Percentiles rank a stretch among this genome's conserved stretches.
Evolutionary conservation across 1,140 invertebrate species (phyloP).

Genomic region (Drosophila funebris): DNA sequence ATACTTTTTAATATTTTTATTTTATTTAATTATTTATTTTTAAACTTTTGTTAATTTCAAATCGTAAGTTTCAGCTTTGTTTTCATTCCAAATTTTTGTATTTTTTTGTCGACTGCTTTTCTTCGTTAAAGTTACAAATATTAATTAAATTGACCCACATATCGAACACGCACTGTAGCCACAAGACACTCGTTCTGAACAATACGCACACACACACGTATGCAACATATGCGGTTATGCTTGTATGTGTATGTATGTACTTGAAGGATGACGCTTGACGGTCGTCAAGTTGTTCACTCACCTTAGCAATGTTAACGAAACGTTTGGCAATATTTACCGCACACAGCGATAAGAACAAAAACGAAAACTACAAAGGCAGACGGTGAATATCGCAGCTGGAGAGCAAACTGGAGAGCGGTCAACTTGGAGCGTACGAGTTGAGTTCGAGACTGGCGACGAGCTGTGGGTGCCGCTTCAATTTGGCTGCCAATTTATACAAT

Average conservation of each 20-base stretch:
- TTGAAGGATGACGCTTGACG: slow-evolving; percentile 35
- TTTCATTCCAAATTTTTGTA: neutral
- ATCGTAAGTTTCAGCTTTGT: no score
- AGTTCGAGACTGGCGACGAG: slow-evolving; percentile 24
- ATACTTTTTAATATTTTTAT: no score
- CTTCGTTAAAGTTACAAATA: neutral
- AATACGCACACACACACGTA: neutral
- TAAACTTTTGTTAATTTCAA: no score
- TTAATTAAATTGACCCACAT: neutral
- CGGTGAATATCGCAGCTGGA: slow-evolving; percentile 15
- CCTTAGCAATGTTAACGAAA: slow-evolving; percentile 29
- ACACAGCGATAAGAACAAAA: slow-evolving; percentile 9
- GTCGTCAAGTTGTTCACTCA: slow-evolving; percentile 34
- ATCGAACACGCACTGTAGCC: slow-evolving; percentile 1
- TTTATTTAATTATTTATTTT: no score
- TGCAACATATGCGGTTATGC: neutral
- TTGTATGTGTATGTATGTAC: neutral
- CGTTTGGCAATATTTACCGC: slow-evolving; percentile 2
- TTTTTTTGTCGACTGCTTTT: no score
- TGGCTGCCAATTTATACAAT: slow-evolving; percentile 51
- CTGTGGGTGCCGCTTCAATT: slow-evolving; percentile 35
- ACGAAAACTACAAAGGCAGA: neutral
- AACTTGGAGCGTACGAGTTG: slow-evolving; percentile 26
- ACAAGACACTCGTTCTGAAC: slow-evolving; percentile 22
- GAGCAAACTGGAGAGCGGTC: slow-evolving; percentile 1